phyloP scores from a whole-genome alignment of 2,113 vertebrate species.

The Cavia aperea region DNA sequence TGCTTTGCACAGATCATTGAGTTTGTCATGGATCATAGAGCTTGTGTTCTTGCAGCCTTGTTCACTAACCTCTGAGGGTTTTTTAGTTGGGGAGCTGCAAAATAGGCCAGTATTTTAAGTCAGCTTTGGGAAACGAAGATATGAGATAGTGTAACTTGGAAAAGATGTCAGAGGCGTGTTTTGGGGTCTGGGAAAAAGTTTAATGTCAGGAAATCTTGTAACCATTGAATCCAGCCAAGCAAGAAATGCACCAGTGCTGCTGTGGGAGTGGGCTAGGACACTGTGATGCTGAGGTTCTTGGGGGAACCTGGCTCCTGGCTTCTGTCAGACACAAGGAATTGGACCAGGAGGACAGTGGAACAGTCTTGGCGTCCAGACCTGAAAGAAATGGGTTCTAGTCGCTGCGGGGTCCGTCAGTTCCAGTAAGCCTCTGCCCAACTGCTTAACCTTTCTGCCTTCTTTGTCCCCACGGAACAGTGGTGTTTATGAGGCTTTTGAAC shows the following conservation, averaged over 20 bases:
- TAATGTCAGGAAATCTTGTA: conserved; percentile 49
- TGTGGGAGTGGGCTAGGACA: background rate
- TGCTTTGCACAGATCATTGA: conserved; percentile 46
- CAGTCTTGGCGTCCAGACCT: background rate
- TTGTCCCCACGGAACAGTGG: background rate
- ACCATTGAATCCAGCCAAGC: background rate
- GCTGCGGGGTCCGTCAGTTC: background rate
- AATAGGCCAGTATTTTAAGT: background rate
- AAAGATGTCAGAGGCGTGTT: background rate
- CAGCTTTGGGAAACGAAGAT: background rate
- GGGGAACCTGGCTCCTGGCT: background rate
- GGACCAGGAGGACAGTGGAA: background rate
- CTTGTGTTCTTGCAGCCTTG: background rate
- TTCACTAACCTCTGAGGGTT: conserved; percentile 39
- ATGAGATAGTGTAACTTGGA: conserved; percentile 17
- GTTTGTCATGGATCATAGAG: conserved; percentile 11
- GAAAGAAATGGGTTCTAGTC: background rate
- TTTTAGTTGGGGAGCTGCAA: background rate
- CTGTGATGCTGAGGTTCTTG: background rate
- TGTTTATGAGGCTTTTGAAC: background rate
- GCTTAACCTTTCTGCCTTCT: background rate
- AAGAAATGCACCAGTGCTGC: background rate
- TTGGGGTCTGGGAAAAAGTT: conserved; percentile 29
- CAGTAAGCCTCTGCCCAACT: background rate
- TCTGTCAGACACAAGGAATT: background rate